A percentile compares a stretch with the other conserved stretches of the same genome.
phyloP scores from a whole-genome alignment of 2,797 vertebrate genomes.

The Sternotherus odoratus region DNA sequence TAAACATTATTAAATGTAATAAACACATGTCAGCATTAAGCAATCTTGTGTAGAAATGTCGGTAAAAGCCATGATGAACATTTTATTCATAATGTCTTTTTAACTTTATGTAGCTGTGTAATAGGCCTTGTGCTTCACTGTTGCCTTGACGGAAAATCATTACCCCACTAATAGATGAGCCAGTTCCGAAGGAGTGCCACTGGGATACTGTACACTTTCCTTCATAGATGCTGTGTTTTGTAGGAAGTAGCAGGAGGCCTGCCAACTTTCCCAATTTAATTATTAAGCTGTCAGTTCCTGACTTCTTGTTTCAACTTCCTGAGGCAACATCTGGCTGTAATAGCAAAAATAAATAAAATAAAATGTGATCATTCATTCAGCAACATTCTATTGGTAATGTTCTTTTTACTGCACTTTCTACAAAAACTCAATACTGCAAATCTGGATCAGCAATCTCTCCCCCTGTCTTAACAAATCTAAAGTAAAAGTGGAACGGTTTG shows the following conservation, averaged over 20 bases:
- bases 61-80: constrained; percentile 72
- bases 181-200: constrained; percentile 75
- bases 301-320: constrained; percentile 77
- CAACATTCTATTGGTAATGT: constrained; percentile 42
- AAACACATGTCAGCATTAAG: constrained; percentile 79
- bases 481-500: not conserved
- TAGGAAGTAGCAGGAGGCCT: constrained; percentile 70
- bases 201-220: constrained; percentile 71
- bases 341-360: constrained; percentile 74
- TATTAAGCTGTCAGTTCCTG: constrained; percentile 73
- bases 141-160: constrained; percentile 81
- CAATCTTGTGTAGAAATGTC: constrained; percentile 74
- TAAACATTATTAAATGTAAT: constrained; percentile 85
- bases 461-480: not conserved
- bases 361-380: constrained; percentile 57
- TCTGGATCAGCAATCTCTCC: not conserved
- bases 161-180: constrained; percentile 79
- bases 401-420: constrained; percentile 46
- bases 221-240: constrained; percentile 71
- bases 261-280: constrained; percentile 77
- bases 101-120: constrained; percentile 82
- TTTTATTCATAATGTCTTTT: constrained; percentile 82
- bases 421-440: constrained; percentile 31
- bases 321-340: constrained; percentile 76
- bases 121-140: constrained; percentile 77